Evolutionary conservation across 2,888 invertebrate species (phyloP).

Genomic region (Nysson spinosus): DNA sequence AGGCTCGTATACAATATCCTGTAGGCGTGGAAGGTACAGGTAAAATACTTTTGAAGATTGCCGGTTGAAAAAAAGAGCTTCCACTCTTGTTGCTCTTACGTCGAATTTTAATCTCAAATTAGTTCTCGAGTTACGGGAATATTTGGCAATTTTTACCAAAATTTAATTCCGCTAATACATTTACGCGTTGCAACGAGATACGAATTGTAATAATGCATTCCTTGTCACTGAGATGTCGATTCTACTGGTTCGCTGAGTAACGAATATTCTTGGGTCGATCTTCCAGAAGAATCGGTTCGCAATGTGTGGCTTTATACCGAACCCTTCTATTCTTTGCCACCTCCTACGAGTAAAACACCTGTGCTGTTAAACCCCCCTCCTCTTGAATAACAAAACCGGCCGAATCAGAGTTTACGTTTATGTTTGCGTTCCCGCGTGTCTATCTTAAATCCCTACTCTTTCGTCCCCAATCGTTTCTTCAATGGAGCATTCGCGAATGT

Average conservation of each 20-base stretch:
- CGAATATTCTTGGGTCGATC: not conserved
- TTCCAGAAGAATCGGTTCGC: not conserved
- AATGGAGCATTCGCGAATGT: conserved; percentile 45
- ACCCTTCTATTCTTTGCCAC: conserved; percentile 17
- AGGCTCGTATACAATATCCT: conserved; percentile 16
- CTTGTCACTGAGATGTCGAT: too few species aligned
- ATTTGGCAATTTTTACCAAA: too few species aligned
- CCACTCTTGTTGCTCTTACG: conserved; percentile 18
- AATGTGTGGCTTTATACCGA: not conserved
- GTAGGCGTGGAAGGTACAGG: conserved; percentile 12
- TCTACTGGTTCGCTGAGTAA: not conserved
- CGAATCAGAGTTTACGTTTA: conserved; percentile 42
- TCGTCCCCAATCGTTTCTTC: conserved; percentile 54
- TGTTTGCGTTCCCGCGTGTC: conserved; percentile 41
- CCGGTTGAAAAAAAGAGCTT: not conserved
- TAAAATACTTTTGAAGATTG: conserved; percentile 29
- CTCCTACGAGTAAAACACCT: conserved; percentile 29
- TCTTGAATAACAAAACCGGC: conserved; percentile 15
- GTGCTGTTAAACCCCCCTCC: conserved; percentile 40
- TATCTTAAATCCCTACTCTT: conserved; percentile 51
- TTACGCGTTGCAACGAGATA: too few species aligned
- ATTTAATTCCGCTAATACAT: too few species aligned
- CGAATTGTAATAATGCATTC: too few species aligned
- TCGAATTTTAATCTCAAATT: too few species aligned
- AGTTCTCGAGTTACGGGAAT: too few species aligned